Percentiles rank a stretch among this genome's conserved stretches.
Conservation (phyloP, 2,797 vertebrate genomes). For the Chrysocyon brachyurus region DNA sequence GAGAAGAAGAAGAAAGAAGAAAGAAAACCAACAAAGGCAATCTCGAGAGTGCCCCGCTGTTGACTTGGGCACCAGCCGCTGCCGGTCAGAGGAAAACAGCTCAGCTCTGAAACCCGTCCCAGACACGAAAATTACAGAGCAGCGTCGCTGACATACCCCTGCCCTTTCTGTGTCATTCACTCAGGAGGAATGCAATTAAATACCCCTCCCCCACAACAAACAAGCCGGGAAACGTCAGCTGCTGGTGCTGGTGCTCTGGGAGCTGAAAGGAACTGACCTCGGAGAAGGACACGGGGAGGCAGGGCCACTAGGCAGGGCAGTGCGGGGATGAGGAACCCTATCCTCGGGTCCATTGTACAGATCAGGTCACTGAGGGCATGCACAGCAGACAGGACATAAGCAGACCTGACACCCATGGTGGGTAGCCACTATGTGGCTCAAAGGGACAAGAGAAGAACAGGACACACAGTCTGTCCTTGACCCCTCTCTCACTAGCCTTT, state of each 20-base stretch:
- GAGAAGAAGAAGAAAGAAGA: not conserved
- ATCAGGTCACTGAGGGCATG: not conserved
- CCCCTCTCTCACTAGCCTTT: not conserved
- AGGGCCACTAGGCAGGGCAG: not conserved
- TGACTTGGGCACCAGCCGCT: conserved; percentile 45
- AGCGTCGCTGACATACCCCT: conserved; percentile 19
- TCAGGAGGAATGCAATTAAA: conserved; percentile 66
- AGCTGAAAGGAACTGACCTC: not conserved
- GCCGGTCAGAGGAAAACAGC: conserved; percentile 46
- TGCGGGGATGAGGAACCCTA: rapidly evolving
- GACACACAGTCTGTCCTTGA: not conserved
- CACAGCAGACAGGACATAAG: rapidly evolving
- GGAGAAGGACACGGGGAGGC: not conserved
- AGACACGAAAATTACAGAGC: conserved; percentile 80
- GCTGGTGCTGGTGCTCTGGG: not conserved
- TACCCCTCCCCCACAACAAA: not conserved
- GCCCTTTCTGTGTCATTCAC: conserved; percentile 67
- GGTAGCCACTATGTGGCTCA: not conserved
- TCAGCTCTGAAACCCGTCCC: conserved; percentile 38
- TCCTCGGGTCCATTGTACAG: not conserved
- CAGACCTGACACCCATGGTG: not conserved
- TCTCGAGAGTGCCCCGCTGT: not conserved
- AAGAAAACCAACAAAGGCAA: conserved; percentile 44
- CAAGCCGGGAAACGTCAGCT: conserved; percentile 20
- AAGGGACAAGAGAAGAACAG: not conserved